Evolutionary conservation across 1,140 invertebrate species (phyloP), one percentile per base, ranked within the genome.

Genomic region (Diachasma alloeum): DNA sequence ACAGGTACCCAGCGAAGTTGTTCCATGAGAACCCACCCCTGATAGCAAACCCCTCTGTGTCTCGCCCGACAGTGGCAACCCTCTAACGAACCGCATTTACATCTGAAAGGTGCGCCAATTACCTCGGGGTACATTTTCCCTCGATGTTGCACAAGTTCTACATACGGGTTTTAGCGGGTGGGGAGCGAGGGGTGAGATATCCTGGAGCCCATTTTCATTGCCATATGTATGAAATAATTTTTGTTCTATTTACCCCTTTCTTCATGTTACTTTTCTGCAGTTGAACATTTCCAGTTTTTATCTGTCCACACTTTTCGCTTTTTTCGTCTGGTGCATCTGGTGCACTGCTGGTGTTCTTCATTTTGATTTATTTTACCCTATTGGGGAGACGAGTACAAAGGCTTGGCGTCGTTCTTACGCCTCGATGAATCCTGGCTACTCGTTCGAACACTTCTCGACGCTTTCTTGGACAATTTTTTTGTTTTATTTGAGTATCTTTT

Each of bases 21-120:
- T 11, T 68, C 66, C 66, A 37, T 37, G 31, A 31, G 31, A 31
- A 9, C n/a, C 31, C 66, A 5, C 36, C 36, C 31, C 72, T 74
- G 66, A 39, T 77, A 69, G 71, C 76, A 56, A n/a, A 74, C 74
- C 66, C 75, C 68, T 48, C 39, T 31, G 63, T 53, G 36, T 68
- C 66, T 69, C 44, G 39, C 24, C 10, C 79, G 78, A 73, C 70
- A 68, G 74, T 83, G 72, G 79, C 76, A 79, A 78, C 80, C 81
- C 83, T 77, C 83, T 86, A 86, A 86, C 84, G 84, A 86, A 85
- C 84, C 85, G 79, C 84, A 86, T 86, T 86, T 86, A 86, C 85
- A 86, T 86, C 81, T 86, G 85, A 86, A 86, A 86, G 85, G 83
- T 82, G 77, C 77, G 80, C 83, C 85, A 86, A 86, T 86, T 86